A percentile compares a stretch with the other conserved stretches of the same genome.
Conservation (phyloP, 2,888 invertebrate species). For the Elgonia sp. region DNA sequence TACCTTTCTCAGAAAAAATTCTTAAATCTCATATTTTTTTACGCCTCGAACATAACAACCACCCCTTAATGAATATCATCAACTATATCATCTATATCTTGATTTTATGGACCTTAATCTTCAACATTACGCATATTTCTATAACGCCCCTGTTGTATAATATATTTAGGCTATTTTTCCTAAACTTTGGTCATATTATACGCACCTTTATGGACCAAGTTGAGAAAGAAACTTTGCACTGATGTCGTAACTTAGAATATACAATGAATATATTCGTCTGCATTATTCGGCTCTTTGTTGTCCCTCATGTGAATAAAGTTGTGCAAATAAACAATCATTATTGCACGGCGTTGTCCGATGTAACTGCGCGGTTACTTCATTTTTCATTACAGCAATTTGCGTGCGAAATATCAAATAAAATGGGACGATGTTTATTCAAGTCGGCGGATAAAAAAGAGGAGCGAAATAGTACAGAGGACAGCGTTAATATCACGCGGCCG, state of each 20-base stretch:
- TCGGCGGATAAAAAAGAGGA: constrained; percentile 73
- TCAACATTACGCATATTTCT: constrained; percentile 59
- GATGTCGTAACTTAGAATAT: constrained; percentile 62
- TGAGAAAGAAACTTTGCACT: constrained; percentile 69
- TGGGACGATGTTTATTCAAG: constrained; percentile 84
- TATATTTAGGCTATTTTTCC: constrained; percentile 63
- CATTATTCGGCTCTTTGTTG: constrained; percentile 61
- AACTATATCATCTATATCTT: too few relatives aligned
- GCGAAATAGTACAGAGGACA: constrained; percentile 78
- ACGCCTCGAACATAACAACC: too few relatives aligned
- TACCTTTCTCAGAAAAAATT: too few relatives aligned
- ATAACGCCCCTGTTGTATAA: constrained; percentile 36
- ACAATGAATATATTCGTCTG: constrained; percentile 72
- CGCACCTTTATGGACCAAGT: constrained; percentile 68
- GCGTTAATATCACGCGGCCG: constrained; percentile 85
- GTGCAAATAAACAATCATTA: constrained; percentile 67
- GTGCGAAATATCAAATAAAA: constrained; percentile 86
- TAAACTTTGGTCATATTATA: constrained; percentile 63
- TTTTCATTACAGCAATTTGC: constrained; percentile 81
- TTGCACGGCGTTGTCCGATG: constrained; percentile 11
- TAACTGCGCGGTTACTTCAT: constrained; percentile 81
- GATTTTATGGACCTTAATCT: constrained; percentile 25
- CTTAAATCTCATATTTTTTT: too few relatives aligned
- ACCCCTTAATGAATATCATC: too few relatives aligned
- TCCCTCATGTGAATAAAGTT: constrained; percentile 41